phyloP scores from a whole-genome alignment of 2,797 vertebrate genomes.

The Pseudomugil tenellus region DNA sequence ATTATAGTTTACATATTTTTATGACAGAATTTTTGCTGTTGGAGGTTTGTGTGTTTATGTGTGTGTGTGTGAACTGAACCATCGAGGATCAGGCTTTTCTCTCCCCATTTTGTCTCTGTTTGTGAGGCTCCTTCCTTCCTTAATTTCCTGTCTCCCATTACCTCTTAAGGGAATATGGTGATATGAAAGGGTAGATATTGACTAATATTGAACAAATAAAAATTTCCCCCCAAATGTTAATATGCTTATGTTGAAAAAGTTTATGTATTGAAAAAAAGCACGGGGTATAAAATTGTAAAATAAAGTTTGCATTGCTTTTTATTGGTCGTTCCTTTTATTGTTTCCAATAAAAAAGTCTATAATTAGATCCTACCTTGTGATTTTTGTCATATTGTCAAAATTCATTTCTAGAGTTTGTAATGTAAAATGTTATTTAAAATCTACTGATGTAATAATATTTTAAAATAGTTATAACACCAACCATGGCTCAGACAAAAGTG shows the following conservation, averaged over 20 bases:
- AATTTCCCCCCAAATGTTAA: constrained; percentile 10
- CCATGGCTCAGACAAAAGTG: too few species aligned
- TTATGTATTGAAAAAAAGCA: constrained; percentile 25
- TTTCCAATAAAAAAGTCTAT: background rate
- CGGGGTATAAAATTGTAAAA: constrained; percentile 48
- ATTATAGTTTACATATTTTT: constrained; percentile 70
- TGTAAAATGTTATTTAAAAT: too few species aligned
- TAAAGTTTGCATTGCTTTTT: constrained; percentile 62
- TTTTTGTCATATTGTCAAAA: too few species aligned
- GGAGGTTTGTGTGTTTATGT: constrained; percentile 29
- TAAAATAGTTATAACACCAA: too few species aligned
- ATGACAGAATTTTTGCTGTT: constrained; percentile 33
- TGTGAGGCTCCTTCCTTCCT: constrained; percentile 11
- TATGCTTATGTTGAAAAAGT: constrained; percentile 34
- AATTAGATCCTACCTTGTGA: too few species aligned
- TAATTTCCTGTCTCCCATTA: constrained; percentile 18
- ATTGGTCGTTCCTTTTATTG: background rate
- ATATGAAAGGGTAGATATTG: constrained; percentile 23
- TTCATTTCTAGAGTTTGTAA: too few species aligned
- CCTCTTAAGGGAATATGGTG: constrained; percentile 18
- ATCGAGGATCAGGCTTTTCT: constrained; percentile 8
- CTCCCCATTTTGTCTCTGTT: constrained; percentile 15
- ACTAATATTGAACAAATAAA: constrained; percentile 24
- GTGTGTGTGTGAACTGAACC: constrained; percentile 10
- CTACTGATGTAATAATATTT: too few species aligned